phyloP scores from a whole-genome alignment of 1,140 invertebrate genomes.

The Eurosta solidaginis region DNA sequence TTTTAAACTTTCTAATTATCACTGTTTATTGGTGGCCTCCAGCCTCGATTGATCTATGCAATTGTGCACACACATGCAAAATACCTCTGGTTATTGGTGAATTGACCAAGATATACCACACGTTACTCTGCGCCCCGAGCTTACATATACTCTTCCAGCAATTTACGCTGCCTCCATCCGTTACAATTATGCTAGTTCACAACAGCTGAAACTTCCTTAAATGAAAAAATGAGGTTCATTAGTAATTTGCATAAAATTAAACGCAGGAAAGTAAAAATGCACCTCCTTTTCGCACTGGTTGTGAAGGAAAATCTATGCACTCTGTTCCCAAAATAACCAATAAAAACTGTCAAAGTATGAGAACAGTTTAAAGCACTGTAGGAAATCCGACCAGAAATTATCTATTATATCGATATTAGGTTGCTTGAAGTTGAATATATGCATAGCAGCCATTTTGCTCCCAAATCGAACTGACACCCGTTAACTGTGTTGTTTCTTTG shows the following conservation, averaged over 20 bases:
- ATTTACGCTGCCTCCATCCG: not conserved
- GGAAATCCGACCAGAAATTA: too few relatives aligned
- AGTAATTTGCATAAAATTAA: not conserved
- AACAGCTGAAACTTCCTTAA: not conserved
- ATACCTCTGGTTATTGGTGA: not conserved
- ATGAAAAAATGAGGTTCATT: not conserved
- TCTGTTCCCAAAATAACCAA: conserved; percentile 18
- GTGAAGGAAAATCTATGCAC: not conserved
- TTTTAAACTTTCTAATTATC: conserved; percentile 38
- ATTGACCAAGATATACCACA: not conserved
- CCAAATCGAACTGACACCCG: too few relatives aligned
- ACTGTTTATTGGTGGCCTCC: conserved; percentile 4
- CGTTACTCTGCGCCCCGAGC: not conserved
- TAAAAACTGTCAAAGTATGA: not conserved
- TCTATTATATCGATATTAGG: too few relatives aligned
- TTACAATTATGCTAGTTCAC: not conserved
- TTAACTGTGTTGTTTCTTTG: too few relatives aligned
- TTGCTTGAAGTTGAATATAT: too few relatives aligned
- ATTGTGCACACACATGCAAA: not conserved
- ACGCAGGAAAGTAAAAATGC: not conserved
- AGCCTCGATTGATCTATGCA: not conserved
- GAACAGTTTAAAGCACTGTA: not conserved
- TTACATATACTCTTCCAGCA: not conserved
- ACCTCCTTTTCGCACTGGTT: not conserved
- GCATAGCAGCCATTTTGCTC: too few relatives aligned